Base-by-base conservation (phyloP, 2,797 vertebrate species). In the Tauraco hartlaubi region DNA sequence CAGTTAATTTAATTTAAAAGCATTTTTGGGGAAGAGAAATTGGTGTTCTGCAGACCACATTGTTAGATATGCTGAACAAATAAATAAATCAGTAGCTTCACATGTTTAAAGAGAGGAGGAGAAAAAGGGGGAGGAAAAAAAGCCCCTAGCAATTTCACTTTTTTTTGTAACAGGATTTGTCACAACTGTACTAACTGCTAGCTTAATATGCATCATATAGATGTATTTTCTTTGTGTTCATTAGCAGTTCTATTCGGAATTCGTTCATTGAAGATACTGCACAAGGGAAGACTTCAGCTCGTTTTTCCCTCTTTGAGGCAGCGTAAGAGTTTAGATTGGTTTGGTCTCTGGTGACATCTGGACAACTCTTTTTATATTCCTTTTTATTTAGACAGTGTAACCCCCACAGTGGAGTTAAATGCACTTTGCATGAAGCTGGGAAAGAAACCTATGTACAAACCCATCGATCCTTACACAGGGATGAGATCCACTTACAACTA, bases 371-470 rank as follows among this genome's bases (percentile, higher is more conserved):
- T 76, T 21, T 80, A 9, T 95, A 2, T 94, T 93, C 64, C 29
- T 85, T 64, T 92, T 33, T 33, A 23, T 94, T 56, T 93, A 99
- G 99, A 99, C 97, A 99, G 99, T 66, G 97, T 99, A 97, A 99
- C 99, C 43, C 99, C 99, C 96, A 99, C 99, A 33, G 99, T 99
- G 98, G 99, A 99, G 96, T 96, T 99, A 96, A 99, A 99, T 93
- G 99, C 99, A 71, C 98, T 99, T 96, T 99, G 99, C 98, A 99
- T 99, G 99, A 99, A 99, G 97, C 98, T 99, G 97, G 99, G 99
- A 83, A 99, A 99, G 98, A 99, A 99, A 97, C 99, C 99, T 55
- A 97, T 99, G 97, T 99, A 99, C 98, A 99, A 99, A 97, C 99
- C 99, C 87, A 98, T 99, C 46, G 99, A 99, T 94, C 98, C 99